Conservation (phyloP, 2,888 invertebrate species). For the Macrophya annulata region DNA sequence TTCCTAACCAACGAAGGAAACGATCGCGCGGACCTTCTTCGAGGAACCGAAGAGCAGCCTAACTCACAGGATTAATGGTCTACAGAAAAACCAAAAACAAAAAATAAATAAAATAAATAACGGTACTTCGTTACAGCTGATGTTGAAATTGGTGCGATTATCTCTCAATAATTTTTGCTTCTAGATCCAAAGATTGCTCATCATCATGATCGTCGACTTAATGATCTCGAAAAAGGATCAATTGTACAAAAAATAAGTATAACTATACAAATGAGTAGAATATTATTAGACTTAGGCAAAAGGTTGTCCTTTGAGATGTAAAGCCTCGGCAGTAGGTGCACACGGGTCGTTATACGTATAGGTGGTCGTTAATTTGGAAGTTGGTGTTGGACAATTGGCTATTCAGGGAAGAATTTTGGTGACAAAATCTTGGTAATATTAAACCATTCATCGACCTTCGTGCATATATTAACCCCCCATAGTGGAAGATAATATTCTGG, state of each 20-base stretch:
- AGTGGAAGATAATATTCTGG: conserved; percentile 52
- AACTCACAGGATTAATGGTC: no score
- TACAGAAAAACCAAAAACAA: not conserved
- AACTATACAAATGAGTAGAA: not conserved
- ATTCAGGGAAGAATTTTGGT: conserved; percentile 48
- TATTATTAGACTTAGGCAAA: no score
- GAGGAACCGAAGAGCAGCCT: not conserved
- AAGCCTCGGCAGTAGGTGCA: not conserved
- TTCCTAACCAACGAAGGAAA: conserved; percentile 3
- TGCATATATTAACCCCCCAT: conserved; percentile 45
- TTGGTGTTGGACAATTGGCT: conserved; percentile 10
- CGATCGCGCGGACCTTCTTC: not conserved
- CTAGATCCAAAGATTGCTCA: no score
- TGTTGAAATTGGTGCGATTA: not conserved
- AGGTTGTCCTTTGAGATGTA: not conserved
- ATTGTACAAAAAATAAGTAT: no score
- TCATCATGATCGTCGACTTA: no score
- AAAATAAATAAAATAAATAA: no score
- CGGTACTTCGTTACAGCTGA: not conserved
- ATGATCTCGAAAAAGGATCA: not conserved
- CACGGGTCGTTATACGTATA: not conserved
- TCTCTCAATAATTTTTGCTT: not conserved
- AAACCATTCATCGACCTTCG: conserved; percentile 53
- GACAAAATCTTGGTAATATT: conserved; percentile 53
- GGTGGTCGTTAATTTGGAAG: conserved; percentile 11